Percentiles rank a stretch among this genome's conserved stretches.
phyloP scores from a whole-genome alignment of 2,113 vertebrate genomes.

The Dipodomys stephensi region DNA sequence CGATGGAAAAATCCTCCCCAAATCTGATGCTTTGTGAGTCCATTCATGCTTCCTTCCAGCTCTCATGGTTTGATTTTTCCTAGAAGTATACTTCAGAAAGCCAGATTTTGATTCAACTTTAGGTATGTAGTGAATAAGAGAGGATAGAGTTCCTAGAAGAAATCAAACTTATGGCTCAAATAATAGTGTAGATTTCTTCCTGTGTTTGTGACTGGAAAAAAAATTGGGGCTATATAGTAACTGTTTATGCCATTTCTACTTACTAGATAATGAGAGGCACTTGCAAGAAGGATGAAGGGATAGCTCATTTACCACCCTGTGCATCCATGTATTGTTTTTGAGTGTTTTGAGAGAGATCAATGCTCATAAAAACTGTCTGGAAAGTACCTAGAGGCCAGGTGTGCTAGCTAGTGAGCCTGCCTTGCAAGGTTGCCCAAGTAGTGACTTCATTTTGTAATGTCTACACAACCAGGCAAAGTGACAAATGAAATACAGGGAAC shows the following conservation, averaged over 20 bases:
- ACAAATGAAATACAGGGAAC: neutral
- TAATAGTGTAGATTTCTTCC: neutral
- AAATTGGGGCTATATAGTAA: neutral
- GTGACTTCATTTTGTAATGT: neutral
- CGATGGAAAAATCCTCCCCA: neutral
- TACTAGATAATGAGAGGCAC: neutral
- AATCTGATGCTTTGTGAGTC: neutral
- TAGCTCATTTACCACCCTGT: neutral
- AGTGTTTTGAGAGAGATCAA: neutral
- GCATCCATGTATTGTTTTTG: neutral
- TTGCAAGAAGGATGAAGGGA: conserved; percentile 21
- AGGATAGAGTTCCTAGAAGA: conserved; percentile 16
- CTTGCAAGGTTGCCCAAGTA: neutral
- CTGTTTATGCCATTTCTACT: neutral
- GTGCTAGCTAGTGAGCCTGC: neutral
- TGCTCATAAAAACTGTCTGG: neutral
- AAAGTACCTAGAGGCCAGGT: neutral
- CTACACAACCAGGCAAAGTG: neutral
- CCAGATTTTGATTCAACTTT: conserved; percentile 48
- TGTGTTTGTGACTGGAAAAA: conserved; percentile 7
- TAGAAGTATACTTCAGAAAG: conserved; percentile 7
- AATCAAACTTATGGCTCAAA: neutral
- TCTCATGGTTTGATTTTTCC: neutral
- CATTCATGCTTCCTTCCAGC: neutral
- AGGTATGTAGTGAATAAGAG: neutral